These are phyloP conservation scores for Drosophila ezoana DNA, from an alignment of 2,888 invertebrate genomes.

Conservation along the genomic window DNA sequence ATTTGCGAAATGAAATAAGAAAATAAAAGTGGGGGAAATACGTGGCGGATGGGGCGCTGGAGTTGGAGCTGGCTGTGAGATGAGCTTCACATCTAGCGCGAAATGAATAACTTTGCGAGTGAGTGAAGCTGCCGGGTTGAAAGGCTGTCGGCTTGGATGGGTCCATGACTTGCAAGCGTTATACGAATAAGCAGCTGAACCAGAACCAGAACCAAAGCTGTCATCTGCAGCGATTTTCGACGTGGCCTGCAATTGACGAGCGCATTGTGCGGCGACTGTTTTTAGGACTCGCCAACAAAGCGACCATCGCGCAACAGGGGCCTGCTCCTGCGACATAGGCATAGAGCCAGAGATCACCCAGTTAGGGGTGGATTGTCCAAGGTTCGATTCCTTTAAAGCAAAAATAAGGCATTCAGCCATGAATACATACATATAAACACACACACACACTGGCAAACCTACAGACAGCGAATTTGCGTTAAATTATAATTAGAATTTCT, in stretches of 20 bases:
- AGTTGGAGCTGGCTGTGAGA: conserved; percentile 34
- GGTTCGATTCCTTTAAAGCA: conserved; percentile 60
- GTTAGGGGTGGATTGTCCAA: conserved; percentile 61
- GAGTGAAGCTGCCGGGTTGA: conserved; percentile 43
- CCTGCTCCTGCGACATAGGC: conserved; percentile 5
- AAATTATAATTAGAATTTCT: conserved; percentile 82
- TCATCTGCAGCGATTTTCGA: conserved; percentile 78
- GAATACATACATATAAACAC: conserved; percentile 33
- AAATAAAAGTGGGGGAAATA: neutral
- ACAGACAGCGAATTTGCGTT: conserved; percentile 75
- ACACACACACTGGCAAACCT: conserved; percentile 1
- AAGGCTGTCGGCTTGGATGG: conserved; percentile 37
- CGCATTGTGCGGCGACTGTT: conserved; percentile 82
- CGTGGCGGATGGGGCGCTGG: neutral
- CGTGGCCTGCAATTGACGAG: conserved; percentile 83
- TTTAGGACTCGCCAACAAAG: conserved; percentile 70
- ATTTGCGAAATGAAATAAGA: conserved; percentile 52
- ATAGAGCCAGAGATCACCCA: conserved; percentile 40
- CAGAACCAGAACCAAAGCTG: conserved; percentile 62
- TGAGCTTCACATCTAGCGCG: conserved; percentile 72
- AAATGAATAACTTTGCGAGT: conserved; percentile 69
- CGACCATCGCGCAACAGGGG: conserved; percentile 69
- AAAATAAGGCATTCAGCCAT: conserved; percentile 67
- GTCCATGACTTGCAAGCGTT: conserved; percentile 49
- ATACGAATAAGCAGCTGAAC: conserved; percentile 18